These are phyloP conservation scores for Sterrhoptilus dennistouni DNA, from an alignment of 2,113 vertebrate species.

Conservation along the genomic window DNA sequence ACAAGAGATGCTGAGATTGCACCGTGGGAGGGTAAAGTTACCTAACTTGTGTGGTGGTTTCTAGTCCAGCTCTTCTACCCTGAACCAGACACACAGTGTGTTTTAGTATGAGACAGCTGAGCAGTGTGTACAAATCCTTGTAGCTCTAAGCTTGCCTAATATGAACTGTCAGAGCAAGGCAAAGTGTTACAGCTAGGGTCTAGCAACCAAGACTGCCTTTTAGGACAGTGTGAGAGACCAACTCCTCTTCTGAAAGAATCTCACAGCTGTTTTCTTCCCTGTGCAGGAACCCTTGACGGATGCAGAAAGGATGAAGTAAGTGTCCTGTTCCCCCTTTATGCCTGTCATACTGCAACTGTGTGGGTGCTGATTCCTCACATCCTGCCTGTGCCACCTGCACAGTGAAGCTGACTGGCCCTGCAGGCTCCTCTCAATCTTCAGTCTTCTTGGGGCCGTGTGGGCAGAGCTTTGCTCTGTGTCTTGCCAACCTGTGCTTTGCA, in stretches of 20 bases:
- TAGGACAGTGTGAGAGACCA: not conserved
- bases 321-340: conserved; percentile 14
- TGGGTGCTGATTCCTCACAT: not conserved
- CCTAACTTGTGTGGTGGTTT: not conserved
- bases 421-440: not conserved
- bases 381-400: not conserved
- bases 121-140: not conserved
- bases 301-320: conserved; percentile 92
- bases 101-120: not conserved
- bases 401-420: not conserved
- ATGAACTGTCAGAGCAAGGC: not conserved
- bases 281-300: conserved; percentile 86
- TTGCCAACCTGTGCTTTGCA: not conserved
- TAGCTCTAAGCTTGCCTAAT: not conserved
- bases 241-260: not conserved
- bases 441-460: not conserved
- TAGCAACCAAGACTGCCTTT: not conserved
- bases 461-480: not conserved
- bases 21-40: not conserved
- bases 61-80: not conserved
- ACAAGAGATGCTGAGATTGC: not conserved
- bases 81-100: not conserved
- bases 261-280: conserved; percentile 65
- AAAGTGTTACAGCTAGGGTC: not conserved
- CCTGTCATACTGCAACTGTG: not conserved